These are phyloP conservation scores for Euproctis similis DNA, from an alignment of 2,888 invertebrate species.

Conservation along the genomic window DNA sequence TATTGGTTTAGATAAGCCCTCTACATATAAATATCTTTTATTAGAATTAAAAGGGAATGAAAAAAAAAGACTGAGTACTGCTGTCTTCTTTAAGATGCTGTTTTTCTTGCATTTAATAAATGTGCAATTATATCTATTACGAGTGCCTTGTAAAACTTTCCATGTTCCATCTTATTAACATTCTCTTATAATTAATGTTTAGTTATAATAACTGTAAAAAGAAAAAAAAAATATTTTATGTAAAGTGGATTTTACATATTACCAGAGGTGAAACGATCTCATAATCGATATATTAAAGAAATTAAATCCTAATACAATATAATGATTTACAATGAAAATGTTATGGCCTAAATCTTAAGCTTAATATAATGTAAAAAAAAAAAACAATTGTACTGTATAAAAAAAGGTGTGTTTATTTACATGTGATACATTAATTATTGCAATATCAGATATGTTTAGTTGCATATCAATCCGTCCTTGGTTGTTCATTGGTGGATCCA, in stretches of 20 bases:
- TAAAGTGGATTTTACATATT: conserved; percentile 19
- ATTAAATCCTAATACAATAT: conserved; percentile 18
- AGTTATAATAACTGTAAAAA: too few species aligned
- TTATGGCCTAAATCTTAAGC: conserved; percentile 14
- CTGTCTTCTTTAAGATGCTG: conserved; percentile 32
- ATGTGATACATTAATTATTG: conserved; percentile 14
- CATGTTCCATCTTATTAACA: conserved; percentile 21
- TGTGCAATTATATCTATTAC: not conserved
- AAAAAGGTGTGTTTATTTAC: conserved; percentile 13
- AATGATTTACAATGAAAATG: conserved; percentile 10
- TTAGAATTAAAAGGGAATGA: conserved; percentile 22
- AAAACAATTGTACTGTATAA: conserved; percentile 9
- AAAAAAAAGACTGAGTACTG: conserved; percentile 54
- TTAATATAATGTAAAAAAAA: not conserved
- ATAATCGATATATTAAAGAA: too few species aligned
- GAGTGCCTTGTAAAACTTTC: conserved; percentile 31
- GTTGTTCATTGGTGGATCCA: too few species aligned
- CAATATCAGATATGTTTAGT: conserved; percentile 23
- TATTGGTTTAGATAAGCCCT: too few species aligned
- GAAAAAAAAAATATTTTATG: conserved; percentile 23
- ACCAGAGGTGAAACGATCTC: conserved; percentile 41
- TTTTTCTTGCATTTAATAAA: conserved; percentile 22
- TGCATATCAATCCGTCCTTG: conserved; percentile 24
- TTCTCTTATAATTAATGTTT: conserved; percentile 15
- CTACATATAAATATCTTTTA: too few species aligned